A percentile compares a stretch with the other conserved stretches of the same genome.
Conservation (phyloP, 2,113 vertebrate genomes). For the Crotalus horridus region DNA sequence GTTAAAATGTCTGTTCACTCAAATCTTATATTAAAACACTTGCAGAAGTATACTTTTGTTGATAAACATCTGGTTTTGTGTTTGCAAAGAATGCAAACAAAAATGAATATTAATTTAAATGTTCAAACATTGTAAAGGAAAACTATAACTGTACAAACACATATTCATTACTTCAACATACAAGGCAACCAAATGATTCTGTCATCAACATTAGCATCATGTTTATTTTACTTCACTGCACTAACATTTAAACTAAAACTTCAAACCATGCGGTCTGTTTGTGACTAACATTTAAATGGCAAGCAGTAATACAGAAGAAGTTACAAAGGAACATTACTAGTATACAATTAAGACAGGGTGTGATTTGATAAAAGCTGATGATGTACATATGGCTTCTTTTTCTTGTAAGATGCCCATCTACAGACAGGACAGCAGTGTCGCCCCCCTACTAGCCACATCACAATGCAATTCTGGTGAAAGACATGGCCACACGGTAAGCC, state of each 20-base stretch:
- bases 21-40: slow-evolving; percentile 61
- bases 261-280: slow-evolving; percentile 75
- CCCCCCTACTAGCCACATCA: slow-evolving; percentile 87
- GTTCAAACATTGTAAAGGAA: slow-evolving; percentile 61
- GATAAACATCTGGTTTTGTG: slow-evolving; percentile 65
- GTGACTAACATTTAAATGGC: slow-evolving; percentile 83
- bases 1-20: slow-evolving; percentile 53
- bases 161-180: slow-evolving; percentile 69
- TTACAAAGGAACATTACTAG: slow-evolving; percentile 60
- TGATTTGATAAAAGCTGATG: slow-evolving; percentile 56
- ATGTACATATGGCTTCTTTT: slow-evolving; percentile 75
- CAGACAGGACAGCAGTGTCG: slow-evolving; percentile 95
- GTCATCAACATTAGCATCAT: slow-evolving; percentile 70
- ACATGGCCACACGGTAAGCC: slow-evolving; percentile 91
- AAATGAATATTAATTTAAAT: slow-evolving; percentile 50
- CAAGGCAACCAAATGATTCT: slow-evolving; percentile 75
- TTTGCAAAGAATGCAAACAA: slow-evolving; percentile 65
- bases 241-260: slow-evolving; percentile 78
- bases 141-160: slow-evolving; percentile 56
- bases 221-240: slow-evolving; percentile 73
- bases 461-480: slow-evolving; percentile 96
- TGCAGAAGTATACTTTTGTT: slow-evolving; percentile 59
- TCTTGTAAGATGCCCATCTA: slow-evolving; percentile 94
- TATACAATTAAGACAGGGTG: slow-evolving; percentile 62
- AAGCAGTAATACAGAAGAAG: slow-evolving; percentile 76